A percentile compares a stretch with the other conserved stretches of the same genome.
phyloP scores from a whole-genome alignment of 2,888 invertebrate species.

The Agapostemon virescens region DNA sequence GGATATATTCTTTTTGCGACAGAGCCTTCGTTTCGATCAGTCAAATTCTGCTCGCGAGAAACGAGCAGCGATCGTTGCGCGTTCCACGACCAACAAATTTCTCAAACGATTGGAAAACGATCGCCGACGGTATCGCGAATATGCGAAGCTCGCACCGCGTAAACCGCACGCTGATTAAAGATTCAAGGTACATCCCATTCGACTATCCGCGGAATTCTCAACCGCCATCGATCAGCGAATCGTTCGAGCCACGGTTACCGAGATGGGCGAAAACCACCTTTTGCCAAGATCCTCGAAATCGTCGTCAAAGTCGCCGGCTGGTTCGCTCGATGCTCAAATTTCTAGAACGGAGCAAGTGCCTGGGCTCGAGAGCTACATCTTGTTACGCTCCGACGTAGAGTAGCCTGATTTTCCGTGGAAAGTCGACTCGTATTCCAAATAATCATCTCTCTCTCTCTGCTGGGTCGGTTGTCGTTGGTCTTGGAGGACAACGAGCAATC shows the following conservation, averaged over 20 bases:
- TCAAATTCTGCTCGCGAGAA: conserved; percentile 27
- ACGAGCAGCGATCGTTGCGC: conserved; percentile 4
- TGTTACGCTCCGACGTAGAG: neutral
- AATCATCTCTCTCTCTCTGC: neutral
- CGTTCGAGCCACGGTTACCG: neutral
- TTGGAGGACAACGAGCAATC: conserved; percentile 13
- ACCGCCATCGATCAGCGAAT: neutral
- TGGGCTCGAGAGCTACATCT: neutral
- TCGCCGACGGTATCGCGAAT: neutral
- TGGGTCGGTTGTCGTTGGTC: conserved; percentile 10
- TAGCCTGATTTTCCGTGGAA: neutral
- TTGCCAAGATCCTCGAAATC: neutral
- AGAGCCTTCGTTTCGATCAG: conserved; percentile 62
- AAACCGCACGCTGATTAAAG: neutral
- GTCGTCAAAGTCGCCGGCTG: neutral
- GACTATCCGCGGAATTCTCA: neutral
- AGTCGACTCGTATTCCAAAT: neutral
- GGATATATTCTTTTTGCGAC: conserved; percentile 63
- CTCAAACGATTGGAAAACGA: neutral
- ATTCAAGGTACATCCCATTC: neutral
- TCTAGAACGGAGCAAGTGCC: too few species aligned
- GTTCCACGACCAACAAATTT: neutral
- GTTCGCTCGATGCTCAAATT: neutral
- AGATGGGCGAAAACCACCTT: neutral
- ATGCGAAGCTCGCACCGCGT: neutral